phyloP scores from a whole-genome alignment of 1,140 invertebrate genomes.

The Papilio polyxenes region DNA sequence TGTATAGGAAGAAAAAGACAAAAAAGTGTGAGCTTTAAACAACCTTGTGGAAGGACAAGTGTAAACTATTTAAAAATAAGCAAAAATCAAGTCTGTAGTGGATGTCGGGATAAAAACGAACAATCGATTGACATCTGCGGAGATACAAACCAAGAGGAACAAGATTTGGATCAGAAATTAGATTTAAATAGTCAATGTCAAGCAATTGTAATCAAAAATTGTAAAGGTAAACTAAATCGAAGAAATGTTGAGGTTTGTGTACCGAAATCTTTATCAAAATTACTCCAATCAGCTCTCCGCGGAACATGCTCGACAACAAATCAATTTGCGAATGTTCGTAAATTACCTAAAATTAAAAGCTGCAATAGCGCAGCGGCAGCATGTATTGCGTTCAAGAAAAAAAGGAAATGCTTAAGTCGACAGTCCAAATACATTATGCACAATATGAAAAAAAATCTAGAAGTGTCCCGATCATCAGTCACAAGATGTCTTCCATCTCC shows the following conservation, averaged over 20 bases:
- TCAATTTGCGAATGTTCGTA: background rate
- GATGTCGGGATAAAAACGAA: slow-evolving; percentile 7
- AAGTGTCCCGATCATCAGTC: background rate
- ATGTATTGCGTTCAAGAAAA: background rate
- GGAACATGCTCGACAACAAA: slow-evolving; percentile 19
- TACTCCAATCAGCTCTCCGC: slow-evolving; percentile 23
- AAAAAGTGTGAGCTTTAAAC: slow-evolving; percentile 29
- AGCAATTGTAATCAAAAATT: slow-evolving; percentile 18
- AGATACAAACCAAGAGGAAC: background rate
- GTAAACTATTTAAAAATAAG: background rate
- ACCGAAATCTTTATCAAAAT: slow-evolving; percentile 21
- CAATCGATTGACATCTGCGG: background rate
- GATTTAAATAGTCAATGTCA: background rate
- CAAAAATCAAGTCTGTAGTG: slow-evolving; percentile 1
- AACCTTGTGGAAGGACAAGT: background rate
- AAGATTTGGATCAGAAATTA: background rate
- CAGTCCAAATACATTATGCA: background rate
- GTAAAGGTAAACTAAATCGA: slow-evolving; percentile 10
- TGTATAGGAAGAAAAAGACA: slow-evolving; percentile 18
- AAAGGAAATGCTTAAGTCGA: background rate
- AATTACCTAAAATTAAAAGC: background rate
- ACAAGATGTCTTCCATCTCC: background rate
- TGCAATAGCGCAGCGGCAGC: background rate
- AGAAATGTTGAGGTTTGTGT: slow-evolving; percentile 19
- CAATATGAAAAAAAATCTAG: background rate